Evolutionary conservation across 1,140 invertebrate species (phyloP).

Genomic region (Limonius californicus): DNA sequence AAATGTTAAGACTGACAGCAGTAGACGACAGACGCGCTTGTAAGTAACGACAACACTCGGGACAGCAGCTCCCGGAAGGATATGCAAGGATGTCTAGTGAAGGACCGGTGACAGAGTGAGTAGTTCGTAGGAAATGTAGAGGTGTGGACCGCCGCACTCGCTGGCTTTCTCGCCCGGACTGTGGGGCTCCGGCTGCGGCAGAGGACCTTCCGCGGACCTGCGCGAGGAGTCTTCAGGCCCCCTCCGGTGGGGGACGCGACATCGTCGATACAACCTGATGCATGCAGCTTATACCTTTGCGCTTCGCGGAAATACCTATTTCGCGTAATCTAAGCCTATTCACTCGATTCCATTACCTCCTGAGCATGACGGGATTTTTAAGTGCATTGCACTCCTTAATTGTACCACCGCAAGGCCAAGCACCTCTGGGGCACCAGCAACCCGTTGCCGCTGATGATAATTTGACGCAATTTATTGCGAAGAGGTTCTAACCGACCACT

Average conservation of each 20-base stretch:
- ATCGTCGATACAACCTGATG: constrained; percentile 39
- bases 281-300: constrained; percentile 26
- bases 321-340: constrained; percentile 22
- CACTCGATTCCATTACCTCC: constrained; percentile 20
- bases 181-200: constrained; percentile 25
- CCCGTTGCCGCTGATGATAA: too few species aligned
- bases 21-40: constrained; percentile 25
- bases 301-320: constrained; percentile 20
- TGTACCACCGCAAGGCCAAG: background rate
- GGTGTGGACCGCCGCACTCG: constrained; percentile 46
- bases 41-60: constrained; percentile 18
- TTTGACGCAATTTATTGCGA: constrained; percentile 1
- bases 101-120: constrained; percentile 33
- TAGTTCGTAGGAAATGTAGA: constrained; percentile 31
- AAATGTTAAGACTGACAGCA: constrained; percentile 24
- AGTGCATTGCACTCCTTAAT: constrained; percentile 14
- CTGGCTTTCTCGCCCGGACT: constrained; percentile 47
- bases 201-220: constrained; percentile 5
- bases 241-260: constrained; percentile 1
- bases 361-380: constrained; percentile 7
- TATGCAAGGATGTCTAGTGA: constrained; percentile 27
- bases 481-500: too few species aligned
- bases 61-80: constrained; percentile 22
- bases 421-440: background rate
- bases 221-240: background rate